Evolutionary conservation across 2,113 vertebrate genomes (phyloP).

Genomic region (Echinops telfairi): DNA sequence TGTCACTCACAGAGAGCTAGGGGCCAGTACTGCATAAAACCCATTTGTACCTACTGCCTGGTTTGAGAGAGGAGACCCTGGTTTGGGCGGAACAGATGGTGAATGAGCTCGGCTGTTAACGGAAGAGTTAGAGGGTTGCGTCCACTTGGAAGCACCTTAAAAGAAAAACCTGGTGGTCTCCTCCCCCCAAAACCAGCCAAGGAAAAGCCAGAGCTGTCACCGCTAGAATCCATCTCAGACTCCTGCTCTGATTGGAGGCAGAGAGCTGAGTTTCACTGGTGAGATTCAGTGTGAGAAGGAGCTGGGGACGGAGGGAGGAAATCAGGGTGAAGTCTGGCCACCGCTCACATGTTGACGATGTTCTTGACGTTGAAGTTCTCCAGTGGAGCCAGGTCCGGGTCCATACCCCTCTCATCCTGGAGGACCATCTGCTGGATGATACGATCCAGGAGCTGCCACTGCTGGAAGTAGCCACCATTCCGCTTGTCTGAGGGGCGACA

Average conservation of each 20-base stretch:
- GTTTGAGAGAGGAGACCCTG: neutral
- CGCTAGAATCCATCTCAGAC: neutral
- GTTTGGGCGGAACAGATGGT: neutral
- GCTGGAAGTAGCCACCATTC: constrained; percentile 92
- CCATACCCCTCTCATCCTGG: constrained; percentile 95
- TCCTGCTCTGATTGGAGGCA: neutral
- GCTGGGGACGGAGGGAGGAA: neutral
- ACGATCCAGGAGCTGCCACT: constrained; percentile 97
- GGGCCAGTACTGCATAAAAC: neutral
- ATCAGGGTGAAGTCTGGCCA: neutral
- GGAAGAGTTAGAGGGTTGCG: neutral
- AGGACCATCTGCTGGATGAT: constrained; percentile 98
- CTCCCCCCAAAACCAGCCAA: neutral
- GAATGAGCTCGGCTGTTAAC: neutral
- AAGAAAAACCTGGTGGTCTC: neutral
- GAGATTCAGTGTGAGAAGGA: neutral
- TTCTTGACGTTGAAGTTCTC: constrained; percentile 98
- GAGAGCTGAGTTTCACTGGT: neutral
- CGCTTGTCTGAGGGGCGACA: constrained; percentile 91
- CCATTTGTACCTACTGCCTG: too few relatives aligned
- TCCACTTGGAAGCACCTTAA: neutral
- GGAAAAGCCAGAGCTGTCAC: neutral
- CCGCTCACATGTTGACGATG: constrained; percentile 96
- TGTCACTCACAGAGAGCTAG: neutral
- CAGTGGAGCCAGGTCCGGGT: constrained; percentile 94